Conservation (phyloP, 2,797 vertebrate genomes). For the Salmo trutta region DNA sequence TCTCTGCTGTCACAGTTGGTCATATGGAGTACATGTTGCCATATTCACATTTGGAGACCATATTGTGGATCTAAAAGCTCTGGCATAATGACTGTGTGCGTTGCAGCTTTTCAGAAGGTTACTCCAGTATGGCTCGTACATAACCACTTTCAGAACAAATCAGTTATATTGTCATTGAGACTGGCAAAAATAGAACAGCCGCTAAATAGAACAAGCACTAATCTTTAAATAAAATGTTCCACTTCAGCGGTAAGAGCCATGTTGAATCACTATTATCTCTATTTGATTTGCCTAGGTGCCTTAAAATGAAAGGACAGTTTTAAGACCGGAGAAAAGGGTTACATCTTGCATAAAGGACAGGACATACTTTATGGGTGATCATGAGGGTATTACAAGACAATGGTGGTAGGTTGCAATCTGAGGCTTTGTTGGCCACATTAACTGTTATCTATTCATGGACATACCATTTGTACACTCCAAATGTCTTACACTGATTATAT, state of each 20-base stretch:
- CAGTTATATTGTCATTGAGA: slow-evolving; percentile 31
- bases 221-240: slow-evolving; percentile 49
- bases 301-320: slow-evolving; percentile 26
- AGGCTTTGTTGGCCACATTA: background rate
- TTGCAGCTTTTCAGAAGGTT: slow-evolving; percentile 17
- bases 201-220: slow-evolving; percentile 20
- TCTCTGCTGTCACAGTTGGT: background rate
- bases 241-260: slow-evolving; percentile 27
- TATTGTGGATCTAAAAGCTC: background rate
- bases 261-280: slow-evolving; percentile 33
- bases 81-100: background rate
- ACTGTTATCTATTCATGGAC: background rate
- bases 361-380: background rate
- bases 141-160: slow-evolving; percentile 25
- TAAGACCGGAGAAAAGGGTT: background rate
- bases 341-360: background rate
- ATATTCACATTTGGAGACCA: background rate
- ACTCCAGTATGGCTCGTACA: background rate
- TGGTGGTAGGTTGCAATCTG: background rate
- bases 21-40: slow-evolving; percentile 6
- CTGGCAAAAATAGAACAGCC: slow-evolving; percentile 33
- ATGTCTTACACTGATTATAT: background rate
- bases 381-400: background rate
- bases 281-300: slow-evolving; percentile 44
- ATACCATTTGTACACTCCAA: background rate